Evolutionary conservation across 2,113 vertebrate genomes (phyloP).

Genomic region (Corvus cornix): DNA sequence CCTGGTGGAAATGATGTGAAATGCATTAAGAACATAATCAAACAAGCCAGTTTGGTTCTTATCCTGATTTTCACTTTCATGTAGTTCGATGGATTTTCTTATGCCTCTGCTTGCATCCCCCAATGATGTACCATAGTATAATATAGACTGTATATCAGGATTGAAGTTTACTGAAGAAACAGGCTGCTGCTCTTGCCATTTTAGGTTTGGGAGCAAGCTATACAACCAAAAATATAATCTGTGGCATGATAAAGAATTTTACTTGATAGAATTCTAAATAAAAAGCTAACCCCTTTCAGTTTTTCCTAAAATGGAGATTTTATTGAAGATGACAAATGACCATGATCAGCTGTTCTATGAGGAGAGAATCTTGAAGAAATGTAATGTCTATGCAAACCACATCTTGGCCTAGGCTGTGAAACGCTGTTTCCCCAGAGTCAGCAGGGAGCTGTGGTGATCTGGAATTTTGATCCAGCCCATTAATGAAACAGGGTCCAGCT

Average conservation of each 20-base stretch:
- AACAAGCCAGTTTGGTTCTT: background rate
- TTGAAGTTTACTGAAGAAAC: background rate
- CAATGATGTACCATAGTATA: background rate
- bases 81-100: background rate
- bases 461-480: conserved; percentile 57
- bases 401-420: conserved; percentile 48
- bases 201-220: background rate
- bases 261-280: background rate
- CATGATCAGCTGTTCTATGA: conserved; percentile 34
- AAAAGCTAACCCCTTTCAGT: background rate
- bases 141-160: background rate
- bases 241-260: background rate
- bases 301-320: conserved; percentile 55
- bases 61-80: background rate
- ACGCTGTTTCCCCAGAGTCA: conserved; percentile 49
- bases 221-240: background rate
- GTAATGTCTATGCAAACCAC: conserved; percentile 33
- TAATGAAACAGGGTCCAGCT: conserved; percentile 54
- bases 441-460: conserved; percentile 53
- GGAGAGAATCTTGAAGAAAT: conserved; percentile 32
- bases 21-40: background rate
- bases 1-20: background rate
- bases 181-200: background rate
- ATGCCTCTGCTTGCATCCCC: background rate
- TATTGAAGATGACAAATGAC: conserved; percentile 13